phyloP scores from a whole-genome alignment of 2,113 vertebrate species.

The Boulengeromyrus knoepffleri region DNA sequence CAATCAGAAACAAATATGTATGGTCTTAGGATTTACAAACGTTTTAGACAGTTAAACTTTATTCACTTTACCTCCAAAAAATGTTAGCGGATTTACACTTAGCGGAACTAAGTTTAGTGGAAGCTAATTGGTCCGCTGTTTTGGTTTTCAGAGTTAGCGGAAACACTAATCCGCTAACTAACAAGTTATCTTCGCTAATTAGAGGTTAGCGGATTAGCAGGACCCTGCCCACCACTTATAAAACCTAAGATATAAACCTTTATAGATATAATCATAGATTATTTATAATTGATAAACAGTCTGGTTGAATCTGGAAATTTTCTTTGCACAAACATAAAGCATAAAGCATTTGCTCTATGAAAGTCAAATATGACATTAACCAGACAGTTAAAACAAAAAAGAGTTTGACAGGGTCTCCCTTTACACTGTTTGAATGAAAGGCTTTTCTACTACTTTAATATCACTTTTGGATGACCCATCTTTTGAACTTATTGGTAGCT shows the following conservation, averaged over 20 bases:
- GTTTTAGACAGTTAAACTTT: not conserved
- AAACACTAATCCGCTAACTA: not conserved
- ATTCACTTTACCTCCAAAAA: not conserved
- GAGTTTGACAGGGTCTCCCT: not conserved
- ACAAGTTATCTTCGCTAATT: not conserved
- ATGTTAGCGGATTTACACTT: not conserved
- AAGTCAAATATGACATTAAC: not conserved
- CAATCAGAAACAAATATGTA: not conserved
- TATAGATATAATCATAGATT: not conserved
- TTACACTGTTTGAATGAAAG: not conserved
- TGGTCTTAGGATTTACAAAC: not conserved
- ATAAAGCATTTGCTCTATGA: not conserved
- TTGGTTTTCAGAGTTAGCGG: not conserved
- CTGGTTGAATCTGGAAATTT: not conserved
- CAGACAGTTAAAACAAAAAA: not conserved
- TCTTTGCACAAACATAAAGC: not conserved
- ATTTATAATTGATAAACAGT: not conserved
- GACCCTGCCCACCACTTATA: not conserved
- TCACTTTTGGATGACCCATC: not conserved
- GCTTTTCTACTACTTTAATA: not conserved
- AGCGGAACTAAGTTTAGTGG: not conserved
- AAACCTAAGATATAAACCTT: not conserved
- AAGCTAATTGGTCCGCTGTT: not conserved
- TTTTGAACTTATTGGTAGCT: not conserved
- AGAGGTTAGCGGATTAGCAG: not conserved